Base-by-base conservation (phyloP, 37 sponge, comb jelly and placozoan genomes). In the Hormiphora californensis region DNA sequence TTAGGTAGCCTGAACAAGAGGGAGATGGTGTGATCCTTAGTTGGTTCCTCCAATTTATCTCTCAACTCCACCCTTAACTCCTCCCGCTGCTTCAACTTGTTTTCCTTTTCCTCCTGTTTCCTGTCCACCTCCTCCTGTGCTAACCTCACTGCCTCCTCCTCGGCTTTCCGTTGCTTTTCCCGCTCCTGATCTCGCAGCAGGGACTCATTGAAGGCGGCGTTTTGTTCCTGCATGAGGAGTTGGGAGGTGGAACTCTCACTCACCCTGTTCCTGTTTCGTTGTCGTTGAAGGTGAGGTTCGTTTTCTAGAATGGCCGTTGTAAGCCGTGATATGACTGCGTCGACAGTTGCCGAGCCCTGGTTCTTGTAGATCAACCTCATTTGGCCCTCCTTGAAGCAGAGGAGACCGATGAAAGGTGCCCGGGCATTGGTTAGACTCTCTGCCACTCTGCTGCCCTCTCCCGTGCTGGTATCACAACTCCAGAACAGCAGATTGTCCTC, bases 351-450 rank as follows among this genome's bases (percentile, higher is more conserved):
- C 9, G 5, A 9, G 44, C 81, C 81, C 5, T 73, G 81, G 81
- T 73, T 33, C 25, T 73, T 73, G 44, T 73, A 73, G n/a, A 73
- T 46, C 81, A 73, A 43, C 25, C 81, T 73, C 81, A 73, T 73
- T 3, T 73, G 81, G 1, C 81, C 81, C 25, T 73, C 81, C 38
- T 73, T 73, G 81, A 40, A 73, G 46, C 81, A 73, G 25, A 73
- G 46, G 1, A 73, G 23, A 1, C 28, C 81, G 1, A 73, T 11
- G 44, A 73, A 73, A 46, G 81, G 81, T 43, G 81, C 81, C 38
- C 15, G 40, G 5, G 81, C 81, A 25, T 73, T 73, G 81, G 40
- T 73, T 25, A 73, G 81, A 73, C 81, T 73, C 25, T 73, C 81
- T n/a, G 81, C 41, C 12, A 73, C 81, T 43, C 81, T 43, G 39